Evolutionary conservation across 2,797 vertebrate genomes (phyloP).

Genomic region (Acanthopagrus latus): DNA sequence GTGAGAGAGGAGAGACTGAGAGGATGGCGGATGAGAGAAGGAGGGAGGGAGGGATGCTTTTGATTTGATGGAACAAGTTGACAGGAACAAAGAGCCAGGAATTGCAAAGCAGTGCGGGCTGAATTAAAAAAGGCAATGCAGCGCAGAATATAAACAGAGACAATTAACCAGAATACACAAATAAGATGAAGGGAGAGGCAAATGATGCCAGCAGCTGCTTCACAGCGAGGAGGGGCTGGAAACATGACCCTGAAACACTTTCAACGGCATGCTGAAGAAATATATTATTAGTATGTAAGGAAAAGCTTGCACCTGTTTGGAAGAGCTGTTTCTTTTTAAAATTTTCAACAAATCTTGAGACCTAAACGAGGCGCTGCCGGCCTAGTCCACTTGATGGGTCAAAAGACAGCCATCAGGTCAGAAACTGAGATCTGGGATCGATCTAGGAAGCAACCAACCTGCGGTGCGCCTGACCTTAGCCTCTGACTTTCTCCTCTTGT

Average conservation of each 20-base stretch:
- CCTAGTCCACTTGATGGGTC: too few species aligned
- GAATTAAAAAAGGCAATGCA: slow-evolving; percentile 26
- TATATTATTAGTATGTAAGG: neutral
- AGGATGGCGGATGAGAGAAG: slow-evolving; percentile 8
- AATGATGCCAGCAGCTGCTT: slow-evolving; percentile 1
- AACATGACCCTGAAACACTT: slow-evolving; percentile 10
- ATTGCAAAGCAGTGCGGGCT: slow-evolving; percentile 35
- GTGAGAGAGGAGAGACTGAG: slow-evolving; percentile 32
- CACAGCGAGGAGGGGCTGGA: neutral
- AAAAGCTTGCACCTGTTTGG: neutral
- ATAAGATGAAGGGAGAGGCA: slow-evolving; percentile 24
- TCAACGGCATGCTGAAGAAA: slow-evolving; percentile 1
- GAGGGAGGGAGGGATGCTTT: slow-evolving; percentile 27
- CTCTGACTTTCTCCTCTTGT: too few species aligned
- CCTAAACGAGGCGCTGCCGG: too few species aligned
- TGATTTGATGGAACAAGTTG: slow-evolving; percentile 68
- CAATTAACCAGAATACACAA: slow-evolving; percentile 44
- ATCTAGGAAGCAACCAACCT: too few species aligned
- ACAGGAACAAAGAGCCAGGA: slow-evolving; percentile 44
- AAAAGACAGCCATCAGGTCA: too few species aligned
- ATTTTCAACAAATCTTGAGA: neutral
- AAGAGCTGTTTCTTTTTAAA: neutral
- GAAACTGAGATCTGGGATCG: too few species aligned
- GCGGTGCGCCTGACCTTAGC: too few species aligned
- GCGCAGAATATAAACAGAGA: slow-evolving; percentile 47